phyloP scores from a whole-genome alignment of 2,113 vertebrate genomes.

The Epinephelus fuscoguttatus region DNA sequence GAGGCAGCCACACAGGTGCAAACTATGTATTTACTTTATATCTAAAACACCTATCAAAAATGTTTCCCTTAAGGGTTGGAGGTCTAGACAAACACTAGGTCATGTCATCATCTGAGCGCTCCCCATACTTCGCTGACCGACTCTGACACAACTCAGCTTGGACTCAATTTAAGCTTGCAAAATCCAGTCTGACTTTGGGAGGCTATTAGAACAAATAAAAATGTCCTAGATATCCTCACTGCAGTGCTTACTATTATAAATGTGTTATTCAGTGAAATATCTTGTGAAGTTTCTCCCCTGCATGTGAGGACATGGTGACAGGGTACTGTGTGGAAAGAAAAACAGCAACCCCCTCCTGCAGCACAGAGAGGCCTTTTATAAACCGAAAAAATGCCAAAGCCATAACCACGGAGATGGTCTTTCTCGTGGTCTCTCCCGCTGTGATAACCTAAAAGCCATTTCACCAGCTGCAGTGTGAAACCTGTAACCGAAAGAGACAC shows the following conservation, averaged over 20 bases:
- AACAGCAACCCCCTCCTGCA: constrained; percentile 21
- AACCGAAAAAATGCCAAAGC: constrained; percentile 51
- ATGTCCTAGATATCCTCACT: not conserved
- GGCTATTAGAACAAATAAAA: not conserved
- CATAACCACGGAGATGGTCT: constrained; percentile 47
- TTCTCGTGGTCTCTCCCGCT: constrained; percentile 28
- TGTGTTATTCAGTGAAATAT: constrained; percentile 3
- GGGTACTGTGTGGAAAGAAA: not conserved
- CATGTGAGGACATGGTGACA: constrained; percentile 47
- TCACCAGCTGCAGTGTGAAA: not conserved
- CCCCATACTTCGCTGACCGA: not conserved
- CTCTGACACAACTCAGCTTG: constrained; percentile 4
- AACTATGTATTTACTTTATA: not conserved
- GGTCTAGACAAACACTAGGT: not conserved
- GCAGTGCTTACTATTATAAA: not conserved
- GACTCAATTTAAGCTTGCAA: constrained; percentile 6
- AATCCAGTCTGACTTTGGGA: not conserved
- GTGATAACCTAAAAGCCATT: constrained; percentile 39
- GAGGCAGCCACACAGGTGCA: not conserved
- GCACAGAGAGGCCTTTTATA: constrained; percentile 52
- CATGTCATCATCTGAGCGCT: not conserved
- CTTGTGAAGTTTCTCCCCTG: constrained; percentile 30
- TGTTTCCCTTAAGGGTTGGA: not conserved
- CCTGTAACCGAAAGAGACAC: constrained; percentile 14
- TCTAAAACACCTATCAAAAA: not conserved